Percentiles rank a stretch among this genome's conserved stretches.
Conservation (phyloP, 2,888 invertebrate genomes). For the Philonicus albiceps region DNA sequence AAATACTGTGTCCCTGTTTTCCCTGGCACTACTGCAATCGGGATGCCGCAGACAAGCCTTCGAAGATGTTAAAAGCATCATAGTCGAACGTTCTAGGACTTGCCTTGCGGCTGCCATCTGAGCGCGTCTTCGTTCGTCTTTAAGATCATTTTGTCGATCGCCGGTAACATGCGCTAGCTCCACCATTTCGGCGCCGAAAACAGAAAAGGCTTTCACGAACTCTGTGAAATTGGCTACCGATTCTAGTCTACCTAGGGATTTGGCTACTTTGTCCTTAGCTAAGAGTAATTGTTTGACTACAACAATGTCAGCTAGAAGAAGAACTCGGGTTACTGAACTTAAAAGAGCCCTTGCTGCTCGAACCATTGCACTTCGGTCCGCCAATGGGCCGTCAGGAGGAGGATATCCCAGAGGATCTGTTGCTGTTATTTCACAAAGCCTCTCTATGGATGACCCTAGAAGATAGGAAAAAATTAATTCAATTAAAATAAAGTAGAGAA, state of each 20-base stretch:
- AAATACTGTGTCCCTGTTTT: constrained; percentile 97
- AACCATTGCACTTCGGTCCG: constrained; percentile 79
- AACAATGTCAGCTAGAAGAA: constrained; percentile 95
- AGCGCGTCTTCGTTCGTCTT: constrained; percentile 92
- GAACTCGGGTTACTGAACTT: constrained; percentile 93
- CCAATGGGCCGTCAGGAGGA: constrained; percentile 71
- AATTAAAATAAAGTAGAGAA: neutral
- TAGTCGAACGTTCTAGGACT: constrained; percentile 93
- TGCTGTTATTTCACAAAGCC: constrained; percentile 79
- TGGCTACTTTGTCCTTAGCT: constrained; percentile 94
- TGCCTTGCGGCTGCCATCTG: constrained; percentile 97
- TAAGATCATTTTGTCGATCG: constrained; percentile 81
- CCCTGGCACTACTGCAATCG: constrained; percentile 89
- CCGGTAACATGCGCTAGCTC: constrained; percentile 94
- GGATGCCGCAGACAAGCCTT: constrained; percentile 96
- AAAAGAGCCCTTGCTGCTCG: constrained; percentile 92
- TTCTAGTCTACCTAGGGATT: constrained; percentile 83
- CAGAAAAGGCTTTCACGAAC: constrained; percentile 97
- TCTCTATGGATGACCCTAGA: constrained; percentile 89
- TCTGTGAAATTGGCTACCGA: constrained; percentile 93
- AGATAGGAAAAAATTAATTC: constrained; percentile 39
- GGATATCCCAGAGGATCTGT: constrained; percentile 67
- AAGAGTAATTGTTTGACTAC: constrained; percentile 95
- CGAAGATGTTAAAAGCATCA: constrained; percentile 95
- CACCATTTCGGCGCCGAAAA: constrained; percentile 98